Evolutionary conservation across 2,113 vertebrate genomes (phyloP).

Genomic region (Myotis davidii): DNA sequence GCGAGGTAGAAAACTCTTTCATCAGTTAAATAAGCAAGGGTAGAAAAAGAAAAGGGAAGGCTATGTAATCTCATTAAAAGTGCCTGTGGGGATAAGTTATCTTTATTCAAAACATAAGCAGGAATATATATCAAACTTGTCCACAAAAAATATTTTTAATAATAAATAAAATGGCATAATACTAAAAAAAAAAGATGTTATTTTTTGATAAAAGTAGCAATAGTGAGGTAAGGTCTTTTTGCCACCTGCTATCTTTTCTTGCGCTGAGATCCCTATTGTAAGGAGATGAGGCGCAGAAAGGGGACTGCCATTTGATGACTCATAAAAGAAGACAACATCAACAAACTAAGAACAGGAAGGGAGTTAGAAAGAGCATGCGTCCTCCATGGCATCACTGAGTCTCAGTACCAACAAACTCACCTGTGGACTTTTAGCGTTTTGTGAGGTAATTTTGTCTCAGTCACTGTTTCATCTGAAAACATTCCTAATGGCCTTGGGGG

Average conservation of each 20-base stretch:
- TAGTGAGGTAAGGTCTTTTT: not conserved
- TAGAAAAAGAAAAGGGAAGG: not conserved
- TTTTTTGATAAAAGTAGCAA: not conserved
- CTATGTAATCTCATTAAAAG: not conserved
- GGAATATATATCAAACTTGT: too few relatives aligned
- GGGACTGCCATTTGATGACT: not conserved
- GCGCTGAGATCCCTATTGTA: not conserved
- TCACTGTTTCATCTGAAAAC: not conserved
- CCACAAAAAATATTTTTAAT: too few relatives aligned
- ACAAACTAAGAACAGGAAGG: not conserved
- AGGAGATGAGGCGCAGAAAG: not conserved
- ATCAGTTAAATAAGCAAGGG: not conserved
- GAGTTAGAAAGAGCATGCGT: not conserved
- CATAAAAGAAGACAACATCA: not conserved
- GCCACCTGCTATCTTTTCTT: not conserved
- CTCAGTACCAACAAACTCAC: accelerated
- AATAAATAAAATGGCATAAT: not conserved
- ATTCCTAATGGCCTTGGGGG: not conserved
- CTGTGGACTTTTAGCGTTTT: not conserved
- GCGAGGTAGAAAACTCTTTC: not conserved
- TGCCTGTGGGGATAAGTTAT: not conserved
- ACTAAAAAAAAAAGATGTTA: not conserved
- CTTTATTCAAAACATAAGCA: too few relatives aligned
- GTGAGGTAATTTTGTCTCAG: not conserved
- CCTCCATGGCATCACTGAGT: not conserved